Conservation (phyloP, 2,113 vertebrate genomes). For the Ondatra zibethicus region DNA sequence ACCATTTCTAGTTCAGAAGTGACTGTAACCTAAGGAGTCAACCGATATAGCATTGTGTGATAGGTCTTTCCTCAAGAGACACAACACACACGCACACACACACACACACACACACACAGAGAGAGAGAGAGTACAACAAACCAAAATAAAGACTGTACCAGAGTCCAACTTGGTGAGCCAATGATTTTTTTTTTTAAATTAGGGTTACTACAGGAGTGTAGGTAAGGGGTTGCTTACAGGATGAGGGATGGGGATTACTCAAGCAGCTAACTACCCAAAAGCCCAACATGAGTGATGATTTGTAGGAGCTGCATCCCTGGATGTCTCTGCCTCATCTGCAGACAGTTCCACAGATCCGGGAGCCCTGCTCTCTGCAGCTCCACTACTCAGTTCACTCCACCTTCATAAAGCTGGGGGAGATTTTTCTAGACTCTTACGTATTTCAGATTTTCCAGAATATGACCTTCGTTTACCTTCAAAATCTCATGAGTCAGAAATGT, state of each 20-base stretch:
- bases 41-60: neutral
- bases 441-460: neutral
- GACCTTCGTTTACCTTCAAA: neutral
- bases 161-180: neutral
- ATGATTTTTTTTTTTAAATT: neutral
- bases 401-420: neutral
- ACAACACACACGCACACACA: neutral
- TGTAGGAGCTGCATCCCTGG: neutral
- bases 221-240: neutral
- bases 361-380: neutral
- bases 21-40: fast-evolving
- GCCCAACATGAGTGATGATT: neutral
- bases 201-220: neutral
- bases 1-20: neutral
- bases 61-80: neutral
- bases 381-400: neutral
- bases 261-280: neutral
- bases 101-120: neutral
- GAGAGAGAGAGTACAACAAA: neutral
- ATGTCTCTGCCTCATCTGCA: neutral
- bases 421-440: neutral
- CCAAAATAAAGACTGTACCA: neutral
- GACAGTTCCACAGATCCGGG: neutral
- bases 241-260: neutral
- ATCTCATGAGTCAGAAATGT: neutral